Evolutionary conservation across 2,113 vertebrate genomes (phyloP).

Genomic region (Poeciliopsis occidentalis): DNA sequence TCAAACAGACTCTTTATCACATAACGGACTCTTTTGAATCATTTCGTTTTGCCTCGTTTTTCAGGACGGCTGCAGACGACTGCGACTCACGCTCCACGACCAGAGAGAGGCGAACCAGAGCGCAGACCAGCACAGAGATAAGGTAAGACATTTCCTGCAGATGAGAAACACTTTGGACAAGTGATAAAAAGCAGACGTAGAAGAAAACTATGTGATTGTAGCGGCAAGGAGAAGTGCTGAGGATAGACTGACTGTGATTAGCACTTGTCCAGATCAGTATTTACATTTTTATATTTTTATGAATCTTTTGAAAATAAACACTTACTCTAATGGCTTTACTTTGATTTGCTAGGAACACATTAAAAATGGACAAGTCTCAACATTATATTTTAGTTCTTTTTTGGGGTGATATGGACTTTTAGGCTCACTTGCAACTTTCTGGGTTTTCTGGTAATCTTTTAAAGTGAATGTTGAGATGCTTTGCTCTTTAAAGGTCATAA

Average conservation of each 20-base stretch:
- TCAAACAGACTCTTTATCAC: slow-evolving; percentile 51
- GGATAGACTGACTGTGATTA: not conserved
- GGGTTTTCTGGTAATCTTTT: too few species aligned
- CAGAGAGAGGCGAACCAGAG: slow-evolving; percentile 72
- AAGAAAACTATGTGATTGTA: not conserved
- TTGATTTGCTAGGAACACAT: not conserved
- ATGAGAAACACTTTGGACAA: not conserved
- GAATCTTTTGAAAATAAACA: not conserved
- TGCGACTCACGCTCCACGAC: slow-evolving; percentile 86
- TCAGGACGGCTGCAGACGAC: slow-evolving; percentile 83
- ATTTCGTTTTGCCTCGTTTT: slow-evolving; percentile 19
- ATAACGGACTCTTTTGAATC: slow-evolving; percentile 60
- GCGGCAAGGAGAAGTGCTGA: not conserved
- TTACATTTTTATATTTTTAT: not conserved
- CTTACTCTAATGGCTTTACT: not conserved
- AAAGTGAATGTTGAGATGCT: too few species aligned
- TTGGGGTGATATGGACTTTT: too few species aligned
- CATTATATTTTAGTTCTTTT: too few species aligned
- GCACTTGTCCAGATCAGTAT: not conserved
- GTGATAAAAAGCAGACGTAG: not conserved
- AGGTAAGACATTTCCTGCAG: slow-evolving; percentile 74
- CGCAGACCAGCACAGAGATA: slow-evolving; percentile 77
- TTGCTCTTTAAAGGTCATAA: too few species aligned
- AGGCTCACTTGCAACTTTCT: too few species aligned
- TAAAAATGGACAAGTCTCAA: not conserved